Evolutionary conservation across 2,888 invertebrate genomes (phyloP), one percentile per base, ranked within the genome.

Genomic region (Oconnorella tubifera): DNA sequence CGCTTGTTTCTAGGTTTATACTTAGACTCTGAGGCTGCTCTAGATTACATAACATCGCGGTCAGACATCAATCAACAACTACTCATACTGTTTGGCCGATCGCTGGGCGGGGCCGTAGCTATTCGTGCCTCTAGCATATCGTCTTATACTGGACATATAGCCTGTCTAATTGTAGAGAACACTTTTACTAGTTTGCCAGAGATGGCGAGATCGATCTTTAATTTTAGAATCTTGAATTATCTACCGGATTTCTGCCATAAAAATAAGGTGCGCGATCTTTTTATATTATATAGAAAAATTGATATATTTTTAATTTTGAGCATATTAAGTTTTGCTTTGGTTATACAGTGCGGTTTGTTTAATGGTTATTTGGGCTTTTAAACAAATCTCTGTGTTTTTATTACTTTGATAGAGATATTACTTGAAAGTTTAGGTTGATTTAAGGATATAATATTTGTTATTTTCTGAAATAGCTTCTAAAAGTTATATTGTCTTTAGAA

Each of bases 121-220:
- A 89, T 95, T 71, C 91, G 94, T 83, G 84, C 93, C 66, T 90
- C 90, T 1, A 87, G 89, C 27, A 87, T 89, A 75, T 85, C 88
- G 25, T 88, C 90, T 72, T 91, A 90, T 82, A 85, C 88, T 49
- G 87, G 87, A 74, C 89, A 89, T 83, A 87, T 95, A 68, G 90
- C 91, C 40, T 40, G 90, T 72, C 83, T 94, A 68, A 87, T 97
- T 71, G 87, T 96, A 25, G 96, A 97, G 83, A 97, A 97, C 81
- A 95, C 95, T 2, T 97, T 97, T 78, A 94, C 94, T 2, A 91
- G 90, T 80, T 91, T 97, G 82, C 93, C 93, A 33, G 92, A 92
- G 70, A 93, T 96, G 89, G 93, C 92, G 25, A 87, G 88, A 74
- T 88, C 90, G 68, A 85, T 96, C 72, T 86, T 95, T 71, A 89